Conservation (phyloP, 2,797 vertebrate species). For the Mastacembelus armatus region DNA sequence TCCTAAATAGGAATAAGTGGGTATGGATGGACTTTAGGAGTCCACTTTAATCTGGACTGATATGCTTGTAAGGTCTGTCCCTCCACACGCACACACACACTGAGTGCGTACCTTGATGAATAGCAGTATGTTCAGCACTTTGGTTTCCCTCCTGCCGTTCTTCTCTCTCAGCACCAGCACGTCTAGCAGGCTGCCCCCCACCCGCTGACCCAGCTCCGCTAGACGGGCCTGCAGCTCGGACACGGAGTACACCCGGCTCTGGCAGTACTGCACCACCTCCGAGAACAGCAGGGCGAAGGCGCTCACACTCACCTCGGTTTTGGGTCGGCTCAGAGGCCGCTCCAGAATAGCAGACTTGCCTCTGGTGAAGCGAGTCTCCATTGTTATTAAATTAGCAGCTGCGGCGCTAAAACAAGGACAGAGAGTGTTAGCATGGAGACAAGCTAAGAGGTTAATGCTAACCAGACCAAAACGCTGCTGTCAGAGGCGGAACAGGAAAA, state of each 20-base stretch:
- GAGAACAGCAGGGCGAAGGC: constrained; percentile 92
- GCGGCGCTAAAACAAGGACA: not conserved
- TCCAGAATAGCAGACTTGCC: constrained; percentile 89
- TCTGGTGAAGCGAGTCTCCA: constrained; percentile 90
- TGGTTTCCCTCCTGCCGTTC: constrained; percentile 87
- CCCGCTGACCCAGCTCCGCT: constrained; percentile 86
- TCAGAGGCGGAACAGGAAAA: not conserved
- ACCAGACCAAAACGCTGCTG: not conserved
- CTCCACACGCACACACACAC: not conserved
- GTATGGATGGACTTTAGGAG: too few relatives aligned
- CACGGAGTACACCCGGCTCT: constrained; percentile 91
- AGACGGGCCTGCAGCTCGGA: constrained; percentile 90
- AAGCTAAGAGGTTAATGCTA: constrained; percentile 11
- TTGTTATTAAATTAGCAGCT: constrained; percentile 36
- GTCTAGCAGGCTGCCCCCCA: constrained; percentile 87
- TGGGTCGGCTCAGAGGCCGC: constrained; percentile 84
- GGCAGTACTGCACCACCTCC: constrained; percentile 93
- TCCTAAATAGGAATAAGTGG: too few relatives aligned
- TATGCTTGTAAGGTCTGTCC: too few relatives aligned
- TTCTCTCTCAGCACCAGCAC: constrained; percentile 88
- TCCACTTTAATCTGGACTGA: too few relatives aligned
- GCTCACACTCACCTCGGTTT: constrained; percentile 87
- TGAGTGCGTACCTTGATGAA: constrained; percentile 87
- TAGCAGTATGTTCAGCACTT: constrained; percentile 88
- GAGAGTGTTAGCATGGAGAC: not conserved